Evolutionary conservation across 2,888 invertebrate species (phyloP).

Genomic region (Plebejus argus): DNA sequence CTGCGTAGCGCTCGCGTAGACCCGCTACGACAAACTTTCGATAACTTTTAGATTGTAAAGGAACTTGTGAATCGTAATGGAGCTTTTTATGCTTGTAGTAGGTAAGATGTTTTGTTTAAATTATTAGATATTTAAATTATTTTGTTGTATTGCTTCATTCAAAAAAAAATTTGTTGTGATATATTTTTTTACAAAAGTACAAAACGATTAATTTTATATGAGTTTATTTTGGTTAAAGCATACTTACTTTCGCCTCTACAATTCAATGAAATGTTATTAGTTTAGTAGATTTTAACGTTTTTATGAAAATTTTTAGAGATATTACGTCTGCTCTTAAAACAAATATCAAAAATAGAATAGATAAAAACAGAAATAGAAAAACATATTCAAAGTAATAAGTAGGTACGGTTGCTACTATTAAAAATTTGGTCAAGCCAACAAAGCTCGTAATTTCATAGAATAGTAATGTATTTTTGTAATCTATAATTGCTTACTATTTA

Average conservation of each 20-base stretch:
- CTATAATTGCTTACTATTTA: background rate
- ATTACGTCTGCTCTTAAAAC: too few species aligned
- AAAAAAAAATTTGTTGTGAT: too few species aligned
- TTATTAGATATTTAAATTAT: background rate
- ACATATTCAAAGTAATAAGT: too few species aligned
- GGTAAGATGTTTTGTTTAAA: conserved; percentile 30
- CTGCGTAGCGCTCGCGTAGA: conserved; percentile 33
- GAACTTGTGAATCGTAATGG: conserved; percentile 26
- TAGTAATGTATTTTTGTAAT: background rate
- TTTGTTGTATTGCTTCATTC: background rate
- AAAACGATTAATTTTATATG: too few species aligned
- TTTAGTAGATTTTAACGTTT: background rate
- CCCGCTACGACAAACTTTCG: conserved; percentile 54
- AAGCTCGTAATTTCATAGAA: background rate
- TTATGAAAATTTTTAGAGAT: background rate
- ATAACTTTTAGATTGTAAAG: conserved; percentile 40
- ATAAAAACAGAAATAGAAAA: too few species aligned
- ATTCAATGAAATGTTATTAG: too few species aligned
- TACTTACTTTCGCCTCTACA: too few species aligned
- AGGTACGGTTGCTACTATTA: too few species aligned
- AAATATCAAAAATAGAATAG: too few species aligned
- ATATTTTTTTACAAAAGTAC: too few species aligned
- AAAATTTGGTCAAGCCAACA: too few species aligned
- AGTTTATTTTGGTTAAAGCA: too few species aligned
- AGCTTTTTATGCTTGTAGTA: conserved; percentile 31